phyloP scores from a whole-genome alignment of 92 coral and sea anemone genomes.

The Phenganax marumi region DNA sequence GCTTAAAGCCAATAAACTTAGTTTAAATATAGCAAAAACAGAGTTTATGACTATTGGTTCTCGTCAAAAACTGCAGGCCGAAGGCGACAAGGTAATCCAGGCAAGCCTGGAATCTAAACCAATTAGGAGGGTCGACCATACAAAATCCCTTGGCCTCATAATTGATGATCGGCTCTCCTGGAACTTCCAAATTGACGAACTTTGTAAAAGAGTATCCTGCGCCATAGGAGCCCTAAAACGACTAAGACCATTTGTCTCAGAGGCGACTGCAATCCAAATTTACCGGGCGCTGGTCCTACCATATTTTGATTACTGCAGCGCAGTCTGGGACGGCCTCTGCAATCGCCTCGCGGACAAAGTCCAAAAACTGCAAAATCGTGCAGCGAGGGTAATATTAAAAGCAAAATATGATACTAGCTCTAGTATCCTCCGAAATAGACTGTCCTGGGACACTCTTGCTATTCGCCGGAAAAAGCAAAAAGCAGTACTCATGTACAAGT shows the following conservation, averaged over 20 bases:
- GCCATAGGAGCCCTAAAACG: constrained; percentile 1
- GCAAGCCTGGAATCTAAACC: background rate
- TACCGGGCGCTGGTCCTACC: constrained; percentile 1
- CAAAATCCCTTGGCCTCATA: background rate
- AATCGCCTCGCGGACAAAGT: constrained; percentile 12
- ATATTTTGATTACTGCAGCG: constrained; percentile 13
- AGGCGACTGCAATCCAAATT: background rate
- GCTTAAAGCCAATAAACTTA: background rate
- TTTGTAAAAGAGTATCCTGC: background rate
- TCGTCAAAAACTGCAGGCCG: background rate
- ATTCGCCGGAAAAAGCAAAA: background rate
- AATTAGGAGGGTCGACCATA: too few relatives aligned
- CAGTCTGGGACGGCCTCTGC: constrained; percentile 14
- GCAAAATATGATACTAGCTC: constrained; percentile 26
- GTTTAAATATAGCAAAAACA: background rate
- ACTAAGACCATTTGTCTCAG: background rate
- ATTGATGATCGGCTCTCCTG: background rate
- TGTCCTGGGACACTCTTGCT: constrained; percentile 21
- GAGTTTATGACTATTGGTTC: background rate
- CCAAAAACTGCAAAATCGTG: constrained; percentile 41
- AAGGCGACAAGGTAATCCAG: background rate
- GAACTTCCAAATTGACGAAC: background rate
- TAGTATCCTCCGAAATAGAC: background rate
- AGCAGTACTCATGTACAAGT: constrained; percentile 23
- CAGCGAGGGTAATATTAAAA: constrained; percentile 15